phyloP scores from a whole-genome alignment of 2,113 vertebrate species.

The Ameiurus melas region DNA sequence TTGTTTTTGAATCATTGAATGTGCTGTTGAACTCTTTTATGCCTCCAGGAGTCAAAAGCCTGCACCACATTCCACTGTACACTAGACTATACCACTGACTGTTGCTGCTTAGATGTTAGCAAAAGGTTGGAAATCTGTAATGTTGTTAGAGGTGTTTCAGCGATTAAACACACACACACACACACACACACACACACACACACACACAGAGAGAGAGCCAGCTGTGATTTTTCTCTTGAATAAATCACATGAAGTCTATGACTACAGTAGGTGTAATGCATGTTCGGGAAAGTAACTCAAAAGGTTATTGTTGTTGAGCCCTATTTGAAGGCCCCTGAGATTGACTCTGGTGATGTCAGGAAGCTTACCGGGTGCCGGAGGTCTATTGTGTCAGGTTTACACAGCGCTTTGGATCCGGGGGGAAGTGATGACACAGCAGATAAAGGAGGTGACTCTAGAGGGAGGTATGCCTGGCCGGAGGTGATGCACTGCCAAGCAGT shows the following conservation, averaged over 20 bases:
- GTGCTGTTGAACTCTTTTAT: not conserved
- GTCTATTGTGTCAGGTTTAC: conserved; percentile 44
- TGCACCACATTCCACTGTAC: not conserved
- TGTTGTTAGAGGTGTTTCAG: not conserved
- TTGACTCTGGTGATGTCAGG: conserved; percentile 39
- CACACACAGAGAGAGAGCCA: not conserved
- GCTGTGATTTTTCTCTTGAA: not conserved
- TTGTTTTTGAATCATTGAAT: not conserved
- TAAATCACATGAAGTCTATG: not conserved
- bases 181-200: no score
- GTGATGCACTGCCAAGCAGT: conserved; percentile 34
- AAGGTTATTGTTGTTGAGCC: not conserved
- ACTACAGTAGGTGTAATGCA: not conserved
- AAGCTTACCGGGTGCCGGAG: conserved; percentile 38
- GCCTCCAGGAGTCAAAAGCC: not conserved
- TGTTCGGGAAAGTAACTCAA: conserved; percentile 15
- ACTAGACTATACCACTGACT: no score
- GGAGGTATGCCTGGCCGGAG: conserved; percentile 22
- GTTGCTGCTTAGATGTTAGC: not conserved
- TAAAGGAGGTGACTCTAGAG: conserved; percentile 40
- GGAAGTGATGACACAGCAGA: conserved; percentile 43
- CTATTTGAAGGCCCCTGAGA: conserved; percentile 16
- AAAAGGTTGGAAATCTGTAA: not conserved
- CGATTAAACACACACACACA: not conserved
- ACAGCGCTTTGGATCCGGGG: conserved; percentile 19